phyloP scores from a whole-genome alignment of 2,888 invertebrate genomes.

The Drosophila anceps region DNA sequence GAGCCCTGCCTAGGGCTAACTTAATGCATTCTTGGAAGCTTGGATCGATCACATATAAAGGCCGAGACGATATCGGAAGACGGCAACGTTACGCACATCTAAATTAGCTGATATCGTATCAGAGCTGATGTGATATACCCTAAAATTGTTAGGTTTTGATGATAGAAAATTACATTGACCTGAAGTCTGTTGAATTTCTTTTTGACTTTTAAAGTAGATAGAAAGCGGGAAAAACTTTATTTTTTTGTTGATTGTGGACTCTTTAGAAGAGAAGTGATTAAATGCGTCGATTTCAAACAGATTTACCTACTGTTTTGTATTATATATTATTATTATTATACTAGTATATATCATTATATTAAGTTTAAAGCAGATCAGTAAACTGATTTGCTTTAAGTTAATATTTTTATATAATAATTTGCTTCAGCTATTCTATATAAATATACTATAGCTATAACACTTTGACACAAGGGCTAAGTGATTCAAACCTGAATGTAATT shows the following conservation, averaged over 20 bases:
- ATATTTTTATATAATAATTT: too few species aligned
- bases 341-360: too few species aligned
- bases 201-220: background rate
- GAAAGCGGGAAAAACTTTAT: background rate
- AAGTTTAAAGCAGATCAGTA: too few species aligned
- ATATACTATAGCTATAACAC: too few species aligned
- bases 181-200: background rate
- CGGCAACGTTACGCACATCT: slow-evolving; percentile 1
- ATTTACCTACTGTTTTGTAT: too few species aligned
- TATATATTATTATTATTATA: too few species aligned
- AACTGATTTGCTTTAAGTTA: too few species aligned
- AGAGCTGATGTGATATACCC: background rate
- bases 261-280: too few species aligned
- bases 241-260: background rate
- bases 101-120: slow-evolving; percentile 15
- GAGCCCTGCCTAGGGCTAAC: background rate
- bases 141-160: background rate
- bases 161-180: background rate
- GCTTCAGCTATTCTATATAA: too few species aligned
- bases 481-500: too few species aligned
- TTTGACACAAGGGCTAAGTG: too few species aligned
- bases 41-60: slow-evolving; percentile 12
- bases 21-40: slow-evolving; percentile 55
- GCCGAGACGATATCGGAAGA: background rate
- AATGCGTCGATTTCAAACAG: too few species aligned